Evolutionary conservation across 2,113 vertebrate species (phyloP), one percentile per base, ranked within the genome.

Genomic region (Pristiophorus japonicus): DNA sequence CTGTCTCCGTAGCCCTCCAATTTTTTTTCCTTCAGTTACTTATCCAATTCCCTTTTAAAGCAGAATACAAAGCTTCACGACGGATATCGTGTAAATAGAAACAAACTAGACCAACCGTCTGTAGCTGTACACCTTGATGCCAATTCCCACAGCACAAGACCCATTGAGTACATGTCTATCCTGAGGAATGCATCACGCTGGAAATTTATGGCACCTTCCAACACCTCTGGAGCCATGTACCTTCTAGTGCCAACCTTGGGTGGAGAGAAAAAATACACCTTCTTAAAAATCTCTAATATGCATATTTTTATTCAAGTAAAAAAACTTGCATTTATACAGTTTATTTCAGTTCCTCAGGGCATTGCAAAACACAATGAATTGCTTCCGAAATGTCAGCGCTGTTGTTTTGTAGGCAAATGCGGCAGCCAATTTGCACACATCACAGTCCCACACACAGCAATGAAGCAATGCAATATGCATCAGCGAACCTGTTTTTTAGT

Each of bases 141-240:
- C 73, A 99, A 95, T 63, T 99, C 99, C 99, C 99, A 99, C 14
- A 99, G 98, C 65, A 99, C 98, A 24, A 99, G 96, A 1, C 99
- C 99, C 97, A 98, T 98, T 66, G 99, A 98, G 22, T 99, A 99
- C 99, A 99, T 99, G 96, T 99, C 99, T 96, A 99, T 99, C 30
- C 99, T 98, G 97, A 99, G 96, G 97, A 99, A 99, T 0, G 99
- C 98, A 96, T 99, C 99, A n/a, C 99, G 97, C 96, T 99, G 99
- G 97, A 99, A 99, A 98, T 99, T 99, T 95, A 99, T 99, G 96
- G 99, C 99, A 20, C 99, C 99, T 97, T 99, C 99, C 85, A 99
- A 98, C n/a, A 99, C 99, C 96, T 99, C 99, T 0, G 99, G 99
- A 96, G 99, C 99, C 99, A 99, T 99, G 96, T 99, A 99, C 95